Conservation (phyloP, 2,113 vertebrate genomes). For the Formicarius rufipectus region DNA sequence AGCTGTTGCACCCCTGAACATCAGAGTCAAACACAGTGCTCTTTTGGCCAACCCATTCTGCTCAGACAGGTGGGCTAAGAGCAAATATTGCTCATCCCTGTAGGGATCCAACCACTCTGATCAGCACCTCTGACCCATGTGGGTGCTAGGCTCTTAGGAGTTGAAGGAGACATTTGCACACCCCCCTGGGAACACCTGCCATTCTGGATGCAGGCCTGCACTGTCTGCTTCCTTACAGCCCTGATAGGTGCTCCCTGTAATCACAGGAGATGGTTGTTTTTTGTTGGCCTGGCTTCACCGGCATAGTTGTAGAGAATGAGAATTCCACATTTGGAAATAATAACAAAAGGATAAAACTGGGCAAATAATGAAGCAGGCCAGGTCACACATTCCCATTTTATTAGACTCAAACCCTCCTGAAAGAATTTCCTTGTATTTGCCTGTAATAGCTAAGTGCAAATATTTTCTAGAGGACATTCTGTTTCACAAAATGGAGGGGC, state of each 20-base stretch:
- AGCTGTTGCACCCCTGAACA: background rate
- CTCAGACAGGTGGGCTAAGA: background rate
- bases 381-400: constrained; percentile 68
- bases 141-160: fast-evolving
- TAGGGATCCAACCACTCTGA: fast-evolving
- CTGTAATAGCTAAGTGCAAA: constrained; percentile 38
- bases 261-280: background rate
- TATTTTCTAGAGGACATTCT: constrained; percentile 60
- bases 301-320: constrained; percentile 37
- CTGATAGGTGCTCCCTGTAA: background rate
- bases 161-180: background rate
- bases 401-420: constrained; percentile 50
- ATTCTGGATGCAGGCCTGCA: background rate
- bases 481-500: constrained; percentile 53
- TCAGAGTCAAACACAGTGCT: background rate
- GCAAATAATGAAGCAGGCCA: constrained; percentile 57
- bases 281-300: constrained; percentile 65
- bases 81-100: fast-evolving
- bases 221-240: background rate
- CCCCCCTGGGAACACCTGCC: fast-evolving
- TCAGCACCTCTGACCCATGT: fast-evolving
- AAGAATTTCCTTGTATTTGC: constrained; percentile 54
- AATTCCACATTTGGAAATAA: constrained; percentile 70
- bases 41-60: background rate
- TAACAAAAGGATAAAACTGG: constrained; percentile 61